Percentiles rank a stretch among this genome's conserved stretches.
These are phyloP conservation scores for Leptura quadrifasciata DNA, from an alignment of 2,888 invertebrate genomes.

Conservation along the genomic window DNA sequence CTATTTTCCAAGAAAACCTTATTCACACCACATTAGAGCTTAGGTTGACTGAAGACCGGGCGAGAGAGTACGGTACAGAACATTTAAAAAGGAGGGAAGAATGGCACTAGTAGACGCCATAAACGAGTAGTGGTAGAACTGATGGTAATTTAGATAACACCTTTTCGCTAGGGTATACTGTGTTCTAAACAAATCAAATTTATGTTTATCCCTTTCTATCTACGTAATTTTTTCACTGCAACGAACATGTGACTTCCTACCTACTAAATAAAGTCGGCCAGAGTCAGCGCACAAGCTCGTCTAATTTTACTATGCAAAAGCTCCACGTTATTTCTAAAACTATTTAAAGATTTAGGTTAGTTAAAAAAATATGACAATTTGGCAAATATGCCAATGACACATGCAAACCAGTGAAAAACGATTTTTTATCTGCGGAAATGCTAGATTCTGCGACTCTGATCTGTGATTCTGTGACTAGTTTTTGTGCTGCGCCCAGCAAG, in stretches of 20 bases:
- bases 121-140: background rate
- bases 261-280: background rate
- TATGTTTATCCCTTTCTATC: background rate
- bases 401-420: too few relatives aligned
- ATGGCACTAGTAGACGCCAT: background rate
- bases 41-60: background rate
- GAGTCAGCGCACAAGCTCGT: too few relatives aligned
- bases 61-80: background rate
- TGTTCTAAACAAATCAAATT: background rate
- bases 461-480: too few relatives aligned
- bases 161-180: background rate
- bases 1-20: background rate
- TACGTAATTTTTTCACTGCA: background rate
- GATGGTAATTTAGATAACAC: background rate
- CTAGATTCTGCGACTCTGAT: too few relatives aligned
- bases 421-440: too few relatives aligned
- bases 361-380: constrained; percentile 1
- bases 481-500: too few relatives aligned
- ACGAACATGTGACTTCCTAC: background rate
- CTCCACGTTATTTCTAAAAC: background rate
- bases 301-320: background rate
- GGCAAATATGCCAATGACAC: background rate
- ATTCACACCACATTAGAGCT: background rate
- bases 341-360: constrained; percentile 12
- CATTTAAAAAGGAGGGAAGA: background rate